phyloP scores from a whole-genome alignment of 2,888 invertebrate genomes.

The Melieria omissa region DNA sequence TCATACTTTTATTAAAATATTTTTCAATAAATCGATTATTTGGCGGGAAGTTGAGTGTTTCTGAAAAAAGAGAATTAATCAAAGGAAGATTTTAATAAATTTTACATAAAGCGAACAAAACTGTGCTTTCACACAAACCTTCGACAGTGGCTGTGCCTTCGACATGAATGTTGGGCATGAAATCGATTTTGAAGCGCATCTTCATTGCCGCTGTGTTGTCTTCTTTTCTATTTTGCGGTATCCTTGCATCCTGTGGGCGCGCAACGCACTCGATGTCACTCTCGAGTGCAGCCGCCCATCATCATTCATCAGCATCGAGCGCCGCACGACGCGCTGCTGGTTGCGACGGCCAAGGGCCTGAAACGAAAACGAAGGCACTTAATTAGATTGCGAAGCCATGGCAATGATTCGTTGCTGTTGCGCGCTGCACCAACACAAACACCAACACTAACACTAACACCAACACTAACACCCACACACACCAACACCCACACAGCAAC shows the following conservation, averaged over 20 bases:
- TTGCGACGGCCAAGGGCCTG: conserved; percentile 8
- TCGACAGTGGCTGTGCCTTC: no score
- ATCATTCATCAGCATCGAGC: background rate
- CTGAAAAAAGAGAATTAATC: no score
- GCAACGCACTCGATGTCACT: background rate
- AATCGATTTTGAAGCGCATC: background rate
- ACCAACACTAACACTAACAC: no score
- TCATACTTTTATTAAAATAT: no score
- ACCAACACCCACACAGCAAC: no score
- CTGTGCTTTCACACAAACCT: no score
- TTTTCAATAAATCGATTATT: no score
- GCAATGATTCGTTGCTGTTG: conserved; percentile 31
- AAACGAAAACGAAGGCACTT: conserved; percentile 42
- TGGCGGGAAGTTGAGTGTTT: no score
- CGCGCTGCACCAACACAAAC: background rate
- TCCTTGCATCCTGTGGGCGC: background rate
- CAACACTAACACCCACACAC: no score
- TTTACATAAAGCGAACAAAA: no score
- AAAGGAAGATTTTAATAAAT: no score
- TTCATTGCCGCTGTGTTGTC: background rate
- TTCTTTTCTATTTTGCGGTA: background rate
- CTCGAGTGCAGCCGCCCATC: background rate
- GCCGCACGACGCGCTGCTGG: background rate
- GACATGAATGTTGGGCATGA: background rate
- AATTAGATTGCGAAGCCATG: conserved; percentile 47